A percentile compares a stretch with the other conserved stretches of the same genome.
Evolutionary conservation across 2,888 invertebrate genomes (phyloP).

Genomic region (Oasisia sp.): DNA sequence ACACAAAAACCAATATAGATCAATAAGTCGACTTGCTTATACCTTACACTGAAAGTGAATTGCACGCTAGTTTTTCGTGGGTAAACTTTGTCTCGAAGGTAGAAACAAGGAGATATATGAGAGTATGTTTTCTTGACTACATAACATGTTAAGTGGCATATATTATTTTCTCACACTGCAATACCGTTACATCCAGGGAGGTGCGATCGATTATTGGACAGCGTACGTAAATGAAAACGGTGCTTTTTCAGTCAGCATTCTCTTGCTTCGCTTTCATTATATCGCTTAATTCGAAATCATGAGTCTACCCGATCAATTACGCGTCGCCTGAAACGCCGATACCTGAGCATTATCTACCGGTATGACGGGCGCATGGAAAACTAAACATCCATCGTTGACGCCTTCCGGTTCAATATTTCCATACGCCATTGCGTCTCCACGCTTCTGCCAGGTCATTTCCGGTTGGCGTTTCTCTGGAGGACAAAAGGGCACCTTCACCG

Average conservation of each 20-base stretch:
- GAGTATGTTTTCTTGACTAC: background rate
- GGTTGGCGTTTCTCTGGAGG: background rate
- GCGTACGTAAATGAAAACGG: conserved; percentile 6
- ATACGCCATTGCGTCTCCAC: conserved; percentile 17
- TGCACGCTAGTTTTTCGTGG: background rate
- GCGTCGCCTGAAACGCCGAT: background rate
- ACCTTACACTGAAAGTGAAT: background rate
- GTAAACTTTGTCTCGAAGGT: background rate
- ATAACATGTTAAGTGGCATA: background rate
- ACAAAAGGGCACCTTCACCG: background rate
- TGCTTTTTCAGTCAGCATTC: background rate
- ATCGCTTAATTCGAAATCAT: conserved; percentile 2
- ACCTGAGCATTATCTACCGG: background rate
- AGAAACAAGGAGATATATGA: background rate
- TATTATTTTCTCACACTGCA: background rate
- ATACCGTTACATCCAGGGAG: background rate
- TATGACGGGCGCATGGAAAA: background rate
- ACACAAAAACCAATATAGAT: background rate
- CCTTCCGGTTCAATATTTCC: background rate
- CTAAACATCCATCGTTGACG: conserved; percentile 12
- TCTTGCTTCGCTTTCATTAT: background rate
- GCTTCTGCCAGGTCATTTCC: background rate
- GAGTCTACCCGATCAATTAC: background rate
- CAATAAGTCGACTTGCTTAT: background rate
- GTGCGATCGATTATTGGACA: background rate